Conservation (phyloP, 2,888 invertebrate genomes). For the Falcaria lacertinaria region DNA sequence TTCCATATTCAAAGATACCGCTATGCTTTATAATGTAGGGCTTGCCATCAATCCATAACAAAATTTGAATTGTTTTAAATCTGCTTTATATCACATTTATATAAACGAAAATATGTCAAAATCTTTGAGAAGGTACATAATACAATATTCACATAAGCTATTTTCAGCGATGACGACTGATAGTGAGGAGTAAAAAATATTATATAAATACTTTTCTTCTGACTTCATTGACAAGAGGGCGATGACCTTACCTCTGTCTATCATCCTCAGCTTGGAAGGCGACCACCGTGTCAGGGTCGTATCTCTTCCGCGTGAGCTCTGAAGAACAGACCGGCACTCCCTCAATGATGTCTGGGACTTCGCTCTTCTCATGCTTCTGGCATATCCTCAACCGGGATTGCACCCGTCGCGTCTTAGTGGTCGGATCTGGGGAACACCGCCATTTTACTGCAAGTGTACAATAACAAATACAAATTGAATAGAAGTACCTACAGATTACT, state of each 20-base stretch:
- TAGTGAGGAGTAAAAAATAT: too few relatives aligned
- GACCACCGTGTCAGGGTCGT: constrained; percentile 47
- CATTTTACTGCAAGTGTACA: constrained; percentile 49
- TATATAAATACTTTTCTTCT: too few relatives aligned
- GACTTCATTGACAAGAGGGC: too few relatives aligned
- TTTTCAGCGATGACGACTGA: too few relatives aligned
- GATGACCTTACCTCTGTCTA: constrained; percentile 46
- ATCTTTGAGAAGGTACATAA: too few relatives aligned
- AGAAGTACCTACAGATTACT: neutral
- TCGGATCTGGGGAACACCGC: constrained; percentile 57
- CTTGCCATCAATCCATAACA: too few relatives aligned
- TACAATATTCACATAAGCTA: too few relatives aligned
- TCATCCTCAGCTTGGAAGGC: constrained; percentile 57
- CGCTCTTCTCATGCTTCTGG: constrained; percentile 68
- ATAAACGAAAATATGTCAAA: too few relatives aligned
- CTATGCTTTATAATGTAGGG: too few relatives aligned
- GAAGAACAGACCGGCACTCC: constrained; percentile 72
- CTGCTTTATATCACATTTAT: too few relatives aligned
- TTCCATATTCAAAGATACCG: too few relatives aligned
- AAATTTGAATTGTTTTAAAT: too few relatives aligned
- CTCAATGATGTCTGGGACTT: constrained; percentile 75
- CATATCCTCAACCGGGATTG: constrained; percentile 61
- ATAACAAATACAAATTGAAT: neutral
- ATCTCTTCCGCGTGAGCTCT: constrained; percentile 51
- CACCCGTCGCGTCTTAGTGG: constrained; percentile 51